phyloP scores from a whole-genome alignment of 2,888 invertebrate genomes.

The Papilio elwesi region DNA sequence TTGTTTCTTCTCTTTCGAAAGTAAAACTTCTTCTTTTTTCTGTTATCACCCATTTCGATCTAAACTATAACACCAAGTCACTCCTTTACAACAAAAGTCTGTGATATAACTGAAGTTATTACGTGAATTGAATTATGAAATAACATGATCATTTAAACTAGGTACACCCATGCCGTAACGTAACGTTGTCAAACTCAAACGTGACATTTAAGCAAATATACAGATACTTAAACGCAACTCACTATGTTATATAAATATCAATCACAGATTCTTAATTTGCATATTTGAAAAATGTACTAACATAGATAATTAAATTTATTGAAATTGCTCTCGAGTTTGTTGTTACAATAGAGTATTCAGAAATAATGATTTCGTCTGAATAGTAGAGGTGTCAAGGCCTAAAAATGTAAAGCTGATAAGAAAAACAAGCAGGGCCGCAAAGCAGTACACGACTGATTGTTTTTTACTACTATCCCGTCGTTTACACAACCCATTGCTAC shows the following conservation, averaged over 20 bases:
- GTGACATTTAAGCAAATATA: constrained; percentile 34
- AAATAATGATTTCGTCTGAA: too few relatives aligned
- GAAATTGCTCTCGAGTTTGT: too few relatives aligned
- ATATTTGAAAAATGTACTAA: not conserved
- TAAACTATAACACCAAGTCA: constrained; percentile 22
- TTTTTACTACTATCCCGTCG: too few relatives aligned
- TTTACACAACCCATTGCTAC: too few relatives aligned
- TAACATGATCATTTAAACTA: constrained; percentile 45
- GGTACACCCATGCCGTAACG: constrained; percentile 54
- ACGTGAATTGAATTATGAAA: constrained; percentile 77
- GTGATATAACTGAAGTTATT: constrained; percentile 79
- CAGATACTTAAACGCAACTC: constrained; percentile 30
- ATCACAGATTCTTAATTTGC: constrained; percentile 1
- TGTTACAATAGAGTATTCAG: too few relatives aligned
- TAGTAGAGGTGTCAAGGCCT: too few relatives aligned
- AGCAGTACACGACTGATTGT: too few relatives aligned
- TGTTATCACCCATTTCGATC: constrained; percentile 70
- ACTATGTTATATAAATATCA: constrained; percentile 12
- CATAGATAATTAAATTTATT: not conserved
- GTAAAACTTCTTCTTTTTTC: constrained; percentile 79
- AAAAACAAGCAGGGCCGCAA: too few relatives aligned
- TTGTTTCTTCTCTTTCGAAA: constrained; percentile 80
- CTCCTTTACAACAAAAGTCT: constrained; percentile 42
- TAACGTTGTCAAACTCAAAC: constrained; percentile 43
- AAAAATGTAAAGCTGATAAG: too few relatives aligned